Evolutionary conservation across 2,888 invertebrate genomes (phyloP), one percentile per base, ranked within the genome.

Genomic region (Idaea dimidiata): DNA sequence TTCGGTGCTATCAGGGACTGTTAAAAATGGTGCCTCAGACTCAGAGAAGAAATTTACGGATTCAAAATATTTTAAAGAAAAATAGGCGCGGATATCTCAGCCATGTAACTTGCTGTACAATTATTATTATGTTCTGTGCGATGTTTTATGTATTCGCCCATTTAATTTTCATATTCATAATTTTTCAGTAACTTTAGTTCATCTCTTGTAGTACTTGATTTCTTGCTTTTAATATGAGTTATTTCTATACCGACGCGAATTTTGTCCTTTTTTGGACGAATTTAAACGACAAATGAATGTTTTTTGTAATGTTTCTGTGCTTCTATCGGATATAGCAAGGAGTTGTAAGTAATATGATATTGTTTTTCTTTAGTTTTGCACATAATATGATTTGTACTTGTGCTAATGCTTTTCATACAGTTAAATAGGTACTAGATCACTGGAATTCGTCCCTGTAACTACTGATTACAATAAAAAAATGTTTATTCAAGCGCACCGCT

Each of bases 241-340:
- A 43, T 43, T 8, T 43, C 10, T 43, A 43, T 14, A 43, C 10
- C 43, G 43, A 43, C 14, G 43, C 14, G 43, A 10, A 1, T 14
- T 8, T 33, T 33, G 33, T 43, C 43, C 43, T 14, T 14, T 62
- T 62, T 57, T 53, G 58, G 59, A 64, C 61, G 62, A 62, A 62
- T 59, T 60, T 57, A 61, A 17, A 43, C 43, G 43, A 43, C 43
- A 43, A 43, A 43, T 43, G 43, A 43, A 62, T 63, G 58, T 62
- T 65, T 62, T 66, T 62, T 84, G 76, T 78, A 76, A 80, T 76
- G 84, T 83, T 85, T 84, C 79, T 84, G 83, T 86, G 91, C 91
- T 76, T 86, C 89, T 76, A 81, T 82, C 87, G 89, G 72, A 72
- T 65, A 77, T 88, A 92, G 91, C 91, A 92, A 84, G 91, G 91